Conservation (phyloP, 2,113 vertebrate species). For the Clarias batrachus region DNA sequence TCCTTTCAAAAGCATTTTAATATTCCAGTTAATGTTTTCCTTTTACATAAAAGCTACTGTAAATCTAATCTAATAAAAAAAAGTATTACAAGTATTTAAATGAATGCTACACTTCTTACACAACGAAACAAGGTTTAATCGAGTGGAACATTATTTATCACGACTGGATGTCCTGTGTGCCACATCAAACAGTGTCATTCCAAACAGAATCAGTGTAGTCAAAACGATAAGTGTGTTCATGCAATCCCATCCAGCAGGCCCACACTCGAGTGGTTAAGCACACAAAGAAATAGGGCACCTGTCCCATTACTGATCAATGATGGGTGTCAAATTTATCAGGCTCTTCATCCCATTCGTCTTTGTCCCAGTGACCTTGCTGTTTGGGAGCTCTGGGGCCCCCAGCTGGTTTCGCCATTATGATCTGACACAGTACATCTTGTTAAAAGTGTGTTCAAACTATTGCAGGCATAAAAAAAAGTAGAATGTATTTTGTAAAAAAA, state of each 20-base stretch:
- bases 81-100: background rate
- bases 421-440: constrained; percentile 73
- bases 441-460: background rate
- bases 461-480: background rate
- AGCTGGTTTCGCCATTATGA: constrained; percentile 94
- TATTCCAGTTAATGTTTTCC: background rate
- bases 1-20: background rate
- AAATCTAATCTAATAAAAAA: background rate
- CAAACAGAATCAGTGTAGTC: background rate
- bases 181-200: background rate
- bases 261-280: constrained; percentile 47
- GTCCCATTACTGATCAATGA: constrained; percentile 63
- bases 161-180: no score
- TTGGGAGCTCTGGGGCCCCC: constrained; percentile 86
- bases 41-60: background rate
- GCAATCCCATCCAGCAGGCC: constrained; percentile 38
- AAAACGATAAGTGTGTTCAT: constrained; percentile 46
- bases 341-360: constrained; percentile 84
- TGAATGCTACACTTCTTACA: background rate
- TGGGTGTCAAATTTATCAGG: constrained; percentile 79
- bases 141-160: background rate
- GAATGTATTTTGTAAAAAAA: no score
- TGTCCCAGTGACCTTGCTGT: constrained; percentile 90
- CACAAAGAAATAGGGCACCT: constrained; percentile 48
- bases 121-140: background rate